Evolutionary conservation across 2,888 invertebrate species (phyloP).

Genomic region (Unio pictorum): DNA sequence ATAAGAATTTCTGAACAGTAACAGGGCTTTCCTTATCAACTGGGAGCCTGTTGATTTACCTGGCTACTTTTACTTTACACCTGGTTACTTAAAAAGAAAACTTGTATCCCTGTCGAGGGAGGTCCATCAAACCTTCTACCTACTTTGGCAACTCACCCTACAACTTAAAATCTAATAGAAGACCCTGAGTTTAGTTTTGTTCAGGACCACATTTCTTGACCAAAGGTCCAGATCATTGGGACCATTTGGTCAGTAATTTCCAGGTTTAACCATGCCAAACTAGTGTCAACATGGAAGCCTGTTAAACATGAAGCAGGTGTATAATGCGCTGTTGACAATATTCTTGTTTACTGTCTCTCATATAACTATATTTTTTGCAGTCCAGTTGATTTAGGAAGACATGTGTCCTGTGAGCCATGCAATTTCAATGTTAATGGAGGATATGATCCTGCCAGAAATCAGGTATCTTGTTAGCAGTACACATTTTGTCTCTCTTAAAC

Average conservation of each 20-base stretch:
- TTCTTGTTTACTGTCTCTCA: neutral
- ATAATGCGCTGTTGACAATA: neutral
- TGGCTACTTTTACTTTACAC: no score
- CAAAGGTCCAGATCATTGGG: neutral
- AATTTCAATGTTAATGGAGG: constrained; percentile 88
- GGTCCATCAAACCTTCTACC: no score
- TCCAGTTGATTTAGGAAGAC: constrained; percentile 86
- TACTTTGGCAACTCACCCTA: no score
- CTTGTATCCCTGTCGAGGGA: no score
- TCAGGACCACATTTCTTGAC: no score
- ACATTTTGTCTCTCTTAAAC: constrained; percentile 49
- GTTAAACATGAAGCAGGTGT: neutral
- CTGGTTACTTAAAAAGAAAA: no score
- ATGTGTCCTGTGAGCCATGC: constrained; percentile 94
- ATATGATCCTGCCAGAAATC: constrained; percentile 88
- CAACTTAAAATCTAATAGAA: no score
- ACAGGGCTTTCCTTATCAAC: no score
- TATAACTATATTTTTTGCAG: constrained; percentile 74
- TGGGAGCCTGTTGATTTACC: no score
- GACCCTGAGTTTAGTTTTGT: no score
- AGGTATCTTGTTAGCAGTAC: constrained; percentile 72
- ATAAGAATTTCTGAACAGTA: no score
- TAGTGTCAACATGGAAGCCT: neutral
- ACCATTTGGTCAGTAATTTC: neutral
- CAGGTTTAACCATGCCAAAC: neutral